These are phyloP conservation scores for Aspidiotus destructor DNA, from an alignment of 2,888 invertebrate species.

Conservation along the genomic window DNA sequence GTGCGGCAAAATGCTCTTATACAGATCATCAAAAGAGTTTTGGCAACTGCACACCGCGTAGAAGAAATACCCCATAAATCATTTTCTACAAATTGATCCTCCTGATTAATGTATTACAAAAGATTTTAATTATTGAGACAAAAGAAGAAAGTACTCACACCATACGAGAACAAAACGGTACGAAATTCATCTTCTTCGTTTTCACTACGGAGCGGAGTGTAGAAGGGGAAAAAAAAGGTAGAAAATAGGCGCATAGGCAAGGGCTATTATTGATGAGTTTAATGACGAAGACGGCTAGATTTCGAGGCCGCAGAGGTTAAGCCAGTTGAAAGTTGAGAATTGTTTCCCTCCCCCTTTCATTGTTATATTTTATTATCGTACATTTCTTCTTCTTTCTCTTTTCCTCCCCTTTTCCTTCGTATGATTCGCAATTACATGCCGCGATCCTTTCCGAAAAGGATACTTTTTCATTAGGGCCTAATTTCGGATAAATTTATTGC, in stretches of 20 bases:
- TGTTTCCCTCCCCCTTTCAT: conserved; percentile 16
- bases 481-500: conserved; percentile 29
- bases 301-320: conserved; percentile 27
- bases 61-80: too few species aligned
- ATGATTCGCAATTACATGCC: conserved; percentile 27
- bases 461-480: conserved; percentile 29
- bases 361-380: conserved; percentile 27
- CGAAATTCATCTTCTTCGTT: conserved; percentile 31
- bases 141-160: conserved; percentile 11
- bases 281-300: conserved; percentile 31
- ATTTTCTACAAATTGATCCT: conserved; percentile 5
- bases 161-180: conserved; percentile 15
- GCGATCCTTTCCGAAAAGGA: conserved; percentile 20
- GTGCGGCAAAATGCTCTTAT: too few species aligned
- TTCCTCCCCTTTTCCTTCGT: conserved; percentile 21
- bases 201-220: conserved; percentile 5
- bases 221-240: conserved; percentile 16
- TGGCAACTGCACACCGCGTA: too few species aligned
- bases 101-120: conserved; percentile 22
- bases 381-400: conserved; percentile 7
- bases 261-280: conserved; percentile 31
- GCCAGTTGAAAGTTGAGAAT: conserved; percentile 25
- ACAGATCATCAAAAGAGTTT: too few species aligned
- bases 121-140: conserved; percentile 30
- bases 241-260: conserved; percentile 28